These are phyloP conservation scores for Galendromus occidentalis DNA, from an alignment of 1,140 invertebrate species.

Conservation along the genomic window DNA sequence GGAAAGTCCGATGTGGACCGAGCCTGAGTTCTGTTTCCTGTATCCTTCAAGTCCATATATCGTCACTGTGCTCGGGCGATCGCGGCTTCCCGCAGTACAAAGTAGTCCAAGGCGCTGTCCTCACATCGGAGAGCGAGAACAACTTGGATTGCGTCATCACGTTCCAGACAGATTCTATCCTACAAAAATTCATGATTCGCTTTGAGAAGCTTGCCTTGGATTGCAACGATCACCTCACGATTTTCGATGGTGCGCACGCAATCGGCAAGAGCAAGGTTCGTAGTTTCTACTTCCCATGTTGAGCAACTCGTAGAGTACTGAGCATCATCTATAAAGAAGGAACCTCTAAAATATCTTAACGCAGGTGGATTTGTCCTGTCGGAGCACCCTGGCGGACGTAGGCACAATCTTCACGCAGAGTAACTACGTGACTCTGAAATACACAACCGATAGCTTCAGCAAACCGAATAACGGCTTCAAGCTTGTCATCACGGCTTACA, in stretches of 20 bases:
- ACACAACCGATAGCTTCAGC: slow-evolving; percentile 75
- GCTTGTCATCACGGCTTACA: slow-evolving; percentile 75
- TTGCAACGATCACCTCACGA: slow-evolving; percentile 77
- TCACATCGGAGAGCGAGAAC: slow-evolving; percentile 64
- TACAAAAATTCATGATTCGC: slow-evolving; percentile 75
- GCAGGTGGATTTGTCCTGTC: slow-evolving; percentile 69
- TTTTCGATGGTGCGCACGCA: slow-evolving; percentile 74
- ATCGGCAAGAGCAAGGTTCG: slow-evolving; percentile 61
- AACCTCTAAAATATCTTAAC: too few species aligned
- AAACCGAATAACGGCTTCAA: slow-evolving; percentile 73
- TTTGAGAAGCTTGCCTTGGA: slow-evolving; percentile 59
- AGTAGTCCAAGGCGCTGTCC: slow-evolving; percentile 54
- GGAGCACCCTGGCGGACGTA: slow-evolving; percentile 62
- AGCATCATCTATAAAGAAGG: not conserved
- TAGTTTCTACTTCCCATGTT: too few species aligned
- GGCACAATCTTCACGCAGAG: slow-evolving; percentile 67
- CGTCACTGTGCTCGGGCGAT: too few species aligned
- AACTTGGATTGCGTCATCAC: slow-evolving; percentile 73
- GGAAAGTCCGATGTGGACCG: too few species aligned
- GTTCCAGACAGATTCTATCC: slow-evolving; percentile 75
- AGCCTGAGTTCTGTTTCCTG: too few species aligned
- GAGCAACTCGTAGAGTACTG: too few species aligned
- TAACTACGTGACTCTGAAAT: slow-evolving; percentile 79
- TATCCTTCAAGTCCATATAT: too few species aligned
- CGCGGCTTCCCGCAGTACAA: too few species aligned